These are phyloP conservation scores for Erpornis zantholeuca DNA, from an alignment of 2,113 vertebrate genomes.

Conservation along the genomic window DNA sequence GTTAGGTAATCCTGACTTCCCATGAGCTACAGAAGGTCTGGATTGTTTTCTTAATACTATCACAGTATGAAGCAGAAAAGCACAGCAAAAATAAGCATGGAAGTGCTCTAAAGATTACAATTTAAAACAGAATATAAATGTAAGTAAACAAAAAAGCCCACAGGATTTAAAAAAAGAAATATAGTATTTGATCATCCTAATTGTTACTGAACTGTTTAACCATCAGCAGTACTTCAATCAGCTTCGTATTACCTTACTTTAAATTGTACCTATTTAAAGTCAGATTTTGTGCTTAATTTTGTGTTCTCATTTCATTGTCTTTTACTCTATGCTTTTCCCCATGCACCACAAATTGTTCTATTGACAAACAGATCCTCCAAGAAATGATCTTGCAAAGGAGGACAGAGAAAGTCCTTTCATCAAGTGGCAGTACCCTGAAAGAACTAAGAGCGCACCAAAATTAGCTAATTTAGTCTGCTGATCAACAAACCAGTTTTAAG, in stretches of 20 bases:
- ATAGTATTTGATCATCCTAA: background rate
- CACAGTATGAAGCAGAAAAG: background rate
- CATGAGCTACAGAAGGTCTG: background rate
- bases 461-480: background rate
- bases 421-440: rapidly evolving
- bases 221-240: background rate
- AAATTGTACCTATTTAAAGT: background rate
- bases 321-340: background rate
- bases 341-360: too few species aligned
- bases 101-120: background rate
- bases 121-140: background rate
- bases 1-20: rapidly evolving
- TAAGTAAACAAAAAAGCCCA: background rate
- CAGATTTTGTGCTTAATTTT: background rate
- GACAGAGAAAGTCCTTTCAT: rapidly evolving
- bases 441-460: rapidly evolving
- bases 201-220: background rate
- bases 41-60: background rate
- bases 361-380: background rate
- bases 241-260: rapidly evolving
- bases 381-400: background rate
- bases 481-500: rapidly evolving
- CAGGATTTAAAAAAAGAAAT: rapidly evolving
- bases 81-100: background rate
- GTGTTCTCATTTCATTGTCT: rapidly evolving